Percentiles rank a stretch among this genome's conserved stretches.
These are phyloP conservation scores for human DNA, from an alignment of 2,113 vertebrate species.

Conservation along the genomic window GRCh38 chr6:55428501-55429000, in stretches of 20 bases:
- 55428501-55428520: neutral
- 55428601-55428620: neutral
- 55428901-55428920: neutral
- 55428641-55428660: neutral
- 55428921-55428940: neutral
- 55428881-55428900: neutral
- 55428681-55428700: neutral
- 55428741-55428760: neutral
- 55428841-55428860: neutral
- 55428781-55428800: neutral
- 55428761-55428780: neutral
- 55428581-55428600: neutral
- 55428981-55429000: neutral
- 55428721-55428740: neutral
- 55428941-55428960: neutral
- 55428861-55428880: neutral
- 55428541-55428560: neutral
- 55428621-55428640: neutral
- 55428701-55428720: neutral
- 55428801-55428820: neutral
- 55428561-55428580: neutral
- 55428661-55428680: neutral
- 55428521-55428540: neutral
- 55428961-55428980: neutral
- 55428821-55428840: neutral